A percentile compares a stretch with the other conserved stretches of the same genome.
phyloP scores from a whole-genome alignment of 2,113 vertebrate genomes.

The Psittacus erithacus region DNA sequence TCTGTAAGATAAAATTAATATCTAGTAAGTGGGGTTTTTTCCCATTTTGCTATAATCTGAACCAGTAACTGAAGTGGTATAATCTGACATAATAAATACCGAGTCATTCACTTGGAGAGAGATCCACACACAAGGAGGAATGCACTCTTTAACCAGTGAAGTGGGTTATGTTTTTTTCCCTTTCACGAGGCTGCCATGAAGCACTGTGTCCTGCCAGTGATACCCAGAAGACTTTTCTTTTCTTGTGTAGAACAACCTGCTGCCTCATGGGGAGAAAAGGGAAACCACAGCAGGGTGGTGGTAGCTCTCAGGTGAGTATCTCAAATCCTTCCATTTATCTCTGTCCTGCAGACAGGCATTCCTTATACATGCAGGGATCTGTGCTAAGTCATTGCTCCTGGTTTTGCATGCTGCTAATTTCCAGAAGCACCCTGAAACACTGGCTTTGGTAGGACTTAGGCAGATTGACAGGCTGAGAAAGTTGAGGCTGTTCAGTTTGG shows the following conservation, averaged over 20 bases:
- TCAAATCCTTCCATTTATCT: not conserved
- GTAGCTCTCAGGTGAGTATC: not conserved
- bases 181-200: not conserved
- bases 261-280: fast-evolving
- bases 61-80: constrained; percentile 46
- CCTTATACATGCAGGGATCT: fast-evolving
- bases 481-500: not conserved
- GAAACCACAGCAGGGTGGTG: not conserved
- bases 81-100: constrained; percentile 56
- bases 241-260: not conserved
- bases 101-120: constrained; percentile 37
- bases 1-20: constrained; percentile 76
- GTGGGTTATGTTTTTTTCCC: constrained; percentile 1
- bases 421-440: not conserved
- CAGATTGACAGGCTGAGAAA: not conserved
- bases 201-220: not conserved
- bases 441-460: not conserved
- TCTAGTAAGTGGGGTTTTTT: constrained; percentile 69
- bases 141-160: not conserved
- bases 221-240: not conserved
- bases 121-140: constrained; percentile 30
- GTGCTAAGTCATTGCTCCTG: not conserved
- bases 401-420: not conserved
- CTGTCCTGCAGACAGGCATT: not conserved
- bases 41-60: constrained; percentile 53